These are phyloP conservation scores for Perodicticus potto DNA, from an alignment of 2,797 vertebrate species.

Conservation along the genomic window DNA sequence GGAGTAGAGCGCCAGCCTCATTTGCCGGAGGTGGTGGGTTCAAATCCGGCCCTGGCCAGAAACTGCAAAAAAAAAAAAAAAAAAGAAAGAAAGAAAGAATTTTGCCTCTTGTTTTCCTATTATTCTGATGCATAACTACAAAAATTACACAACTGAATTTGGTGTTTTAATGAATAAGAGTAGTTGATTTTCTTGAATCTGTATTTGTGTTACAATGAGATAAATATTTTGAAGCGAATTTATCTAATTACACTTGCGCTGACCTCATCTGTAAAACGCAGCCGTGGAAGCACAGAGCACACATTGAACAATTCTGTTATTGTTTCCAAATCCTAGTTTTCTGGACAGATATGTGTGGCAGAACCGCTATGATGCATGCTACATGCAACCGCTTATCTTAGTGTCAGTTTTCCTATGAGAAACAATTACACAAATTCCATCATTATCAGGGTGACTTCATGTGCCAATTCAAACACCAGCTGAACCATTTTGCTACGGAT, in stretches of 20 bases:
- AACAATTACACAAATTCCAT: constrained; percentile 46
- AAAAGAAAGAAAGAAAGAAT: no score
- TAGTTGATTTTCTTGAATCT: constrained; percentile 51
- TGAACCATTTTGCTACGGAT: constrained; percentile 43
- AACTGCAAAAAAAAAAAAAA: no score
- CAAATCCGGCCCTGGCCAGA: no score
- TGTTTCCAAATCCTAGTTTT: constrained; percentile 66
- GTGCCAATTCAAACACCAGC: constrained; percentile 41
- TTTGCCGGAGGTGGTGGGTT: no score
- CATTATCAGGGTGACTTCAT: constrained; percentile 65
- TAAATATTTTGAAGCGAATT: constrained; percentile 67
- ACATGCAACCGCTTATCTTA: constrained; percentile 67
- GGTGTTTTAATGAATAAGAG: constrained; percentile 60
- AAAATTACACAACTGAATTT: constrained; percentile 39
- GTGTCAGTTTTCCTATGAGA: constrained; percentile 35
- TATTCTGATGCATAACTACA: constrained; percentile 39
- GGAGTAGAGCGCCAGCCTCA: no score
- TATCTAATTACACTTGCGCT: constrained; percentile 71
- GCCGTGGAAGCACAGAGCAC: constrained; percentile 21
- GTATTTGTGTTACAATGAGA: constrained; percentile 65
- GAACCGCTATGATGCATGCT: constrained; percentile 49
- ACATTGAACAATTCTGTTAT: constrained; percentile 35
- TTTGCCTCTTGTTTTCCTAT: neutral
- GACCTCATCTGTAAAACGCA: constrained; percentile 73
- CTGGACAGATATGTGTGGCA: constrained; percentile 42